Percentiles rank a stretch among this genome's conserved stretches.
These are phyloP conservation scores for Leptopilina myrica DNA, from an alignment of 2,888 invertebrate species.

Conservation along the genomic window DNA sequence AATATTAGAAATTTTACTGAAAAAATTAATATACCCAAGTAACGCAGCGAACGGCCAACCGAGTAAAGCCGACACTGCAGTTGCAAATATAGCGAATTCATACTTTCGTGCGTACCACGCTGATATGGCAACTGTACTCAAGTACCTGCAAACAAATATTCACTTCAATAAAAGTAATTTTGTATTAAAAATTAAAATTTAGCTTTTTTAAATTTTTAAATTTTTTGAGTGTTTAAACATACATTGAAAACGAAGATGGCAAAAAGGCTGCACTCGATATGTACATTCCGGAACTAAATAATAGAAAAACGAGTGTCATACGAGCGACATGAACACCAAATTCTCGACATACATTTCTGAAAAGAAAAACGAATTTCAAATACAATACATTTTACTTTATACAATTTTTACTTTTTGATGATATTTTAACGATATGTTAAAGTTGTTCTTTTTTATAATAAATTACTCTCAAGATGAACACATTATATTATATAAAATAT, in stretches of 20 bases:
- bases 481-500: too few relatives aligned
- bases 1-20: too few relatives aligned
- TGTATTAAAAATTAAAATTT: too few relatives aligned
- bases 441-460: too few relatives aligned
- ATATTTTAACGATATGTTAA: too few relatives aligned
- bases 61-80: slow-evolving; percentile 88
- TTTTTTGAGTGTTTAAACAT: slow-evolving; percentile 60
- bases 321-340: slow-evolving; percentile 94
- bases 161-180: too few relatives aligned
- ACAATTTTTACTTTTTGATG: not conserved
- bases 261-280: slow-evolving; percentile 91
- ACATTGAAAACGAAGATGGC: slow-evolving; percentile 96
- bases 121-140: slow-evolving; percentile 89
- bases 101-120: slow-evolving; percentile 92
- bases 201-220: too few relatives aligned
- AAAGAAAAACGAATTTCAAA: slow-evolving; percentile 60
- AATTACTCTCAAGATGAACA: too few relatives aligned
- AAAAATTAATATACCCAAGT: slow-evolving; percentile 84
- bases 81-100: slow-evolving; percentile 88
- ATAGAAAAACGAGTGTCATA: slow-evolving; percentile 86
- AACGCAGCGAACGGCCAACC: slow-evolving; percentile 98
- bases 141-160: slow-evolving; percentile 78
- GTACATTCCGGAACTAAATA: slow-evolving; percentile 95
- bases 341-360: slow-evolving; percentile 91
- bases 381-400: slow-evolving; percentile 3